A percentile compares a stretch with the other conserved stretches of the same genome.
phyloP scores from a whole-genome alignment of 1,140 invertebrate genomes.

The Sarcophaga peregrina region DNA sequence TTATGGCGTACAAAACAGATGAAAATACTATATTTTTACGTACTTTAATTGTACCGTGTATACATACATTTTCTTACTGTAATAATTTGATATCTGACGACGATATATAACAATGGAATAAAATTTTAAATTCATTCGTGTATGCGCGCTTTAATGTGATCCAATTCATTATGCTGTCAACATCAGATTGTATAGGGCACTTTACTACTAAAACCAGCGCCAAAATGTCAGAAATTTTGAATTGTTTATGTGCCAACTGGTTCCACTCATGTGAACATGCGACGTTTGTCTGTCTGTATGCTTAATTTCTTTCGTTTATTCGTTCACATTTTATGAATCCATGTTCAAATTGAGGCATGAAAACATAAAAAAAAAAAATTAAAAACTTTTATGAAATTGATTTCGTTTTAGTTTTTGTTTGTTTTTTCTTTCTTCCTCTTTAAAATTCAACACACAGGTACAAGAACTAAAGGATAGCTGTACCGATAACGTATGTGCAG shows the following conservation, averaged over 20 bases:
- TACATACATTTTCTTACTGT: too few relatives aligned
- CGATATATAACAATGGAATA: too few relatives aligned
- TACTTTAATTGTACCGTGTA: too few relatives aligned
- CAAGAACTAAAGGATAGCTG: not conserved
- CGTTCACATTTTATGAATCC: not conserved
- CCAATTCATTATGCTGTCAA: not conserved
- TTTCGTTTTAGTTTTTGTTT: not conserved
- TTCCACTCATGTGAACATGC: constrained; percentile 24
- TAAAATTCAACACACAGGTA: not conserved
- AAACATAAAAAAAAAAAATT: not conserved
- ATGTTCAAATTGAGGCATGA: not conserved
- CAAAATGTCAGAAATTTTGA: constrained; percentile 32
- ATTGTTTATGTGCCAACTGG: constrained; percentile 36
- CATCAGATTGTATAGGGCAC: not conserved
- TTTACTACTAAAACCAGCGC: not conserved
- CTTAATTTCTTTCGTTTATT: too few relatives aligned
- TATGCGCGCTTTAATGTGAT: too few relatives aligned
- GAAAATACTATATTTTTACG: too few relatives aligned
- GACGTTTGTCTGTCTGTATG: not conserved
- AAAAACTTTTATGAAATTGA: not conserved
- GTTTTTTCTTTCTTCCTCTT: too few relatives aligned
- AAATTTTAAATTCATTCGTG: too few relatives aligned
- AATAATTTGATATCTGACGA: too few relatives aligned
- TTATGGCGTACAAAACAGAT: too few relatives aligned
- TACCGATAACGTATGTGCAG: not conserved